Evolutionary conservation across 2,113 vertebrate species (phyloP), one percentile per base, ranked within the genome.

Genomic region (Psilopogon haemacephalus): DNA sequence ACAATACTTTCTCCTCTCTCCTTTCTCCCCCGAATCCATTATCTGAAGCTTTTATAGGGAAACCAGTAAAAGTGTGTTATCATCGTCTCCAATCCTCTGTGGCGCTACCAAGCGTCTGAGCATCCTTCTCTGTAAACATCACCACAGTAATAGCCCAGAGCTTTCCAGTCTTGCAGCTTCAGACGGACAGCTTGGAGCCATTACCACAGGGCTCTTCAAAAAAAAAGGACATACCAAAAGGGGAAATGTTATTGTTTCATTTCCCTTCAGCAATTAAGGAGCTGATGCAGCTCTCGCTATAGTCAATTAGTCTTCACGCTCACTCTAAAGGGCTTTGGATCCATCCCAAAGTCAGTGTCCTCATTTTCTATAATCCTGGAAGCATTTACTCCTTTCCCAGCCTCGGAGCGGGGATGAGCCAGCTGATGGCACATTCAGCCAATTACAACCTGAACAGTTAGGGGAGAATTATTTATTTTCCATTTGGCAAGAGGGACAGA

Each of bases 341-440:
- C 59, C n/a, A 1, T 83, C 95, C 91, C 96, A 92, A 80, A 92
- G 64, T 89, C 23, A 68, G 84, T 40, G 87, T 80, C 95, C 95
- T 96, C 89, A 88, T 96, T 94, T 89, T 94, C 87, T 94, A 72
- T 89, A 91, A 96, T 94, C 87, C 95, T 93, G 91, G 64, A 89
- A 90, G 84, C 33, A 52, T 94, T 93, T 93, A 88, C 1, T 6
- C 82, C 87, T 94, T 94, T 93, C 81, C 91, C 94, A 69, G 74
- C 35, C 77, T 75, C 77, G 6, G 90, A 79, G 86, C 0, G 0
- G 71, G 69, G 90, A 72, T 56, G 81, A 86, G 86, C 74, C 78
- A 92, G 93, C 84, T 50, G 92, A 95, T 67, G 86, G 89, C 37
- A 67, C 4, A 94, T 48, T 68, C 79, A 77, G 89, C 87, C 91